Conservation (phyloP, 2,797 vertebrate species). For the Lagodon rhomboides region DNA sequence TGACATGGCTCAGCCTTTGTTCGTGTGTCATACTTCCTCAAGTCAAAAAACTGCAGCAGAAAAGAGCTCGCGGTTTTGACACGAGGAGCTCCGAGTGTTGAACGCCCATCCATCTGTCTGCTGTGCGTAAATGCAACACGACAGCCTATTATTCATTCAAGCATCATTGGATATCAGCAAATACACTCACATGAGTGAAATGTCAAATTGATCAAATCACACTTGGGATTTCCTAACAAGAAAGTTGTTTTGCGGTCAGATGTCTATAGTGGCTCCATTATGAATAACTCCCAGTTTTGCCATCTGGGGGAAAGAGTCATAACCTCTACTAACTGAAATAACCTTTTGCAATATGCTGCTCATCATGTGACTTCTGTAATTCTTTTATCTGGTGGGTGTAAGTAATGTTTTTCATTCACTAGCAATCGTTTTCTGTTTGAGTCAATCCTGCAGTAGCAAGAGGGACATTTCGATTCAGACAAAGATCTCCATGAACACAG, state of each 20-base stretch:
- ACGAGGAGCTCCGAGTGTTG: neutral
- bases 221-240: conserved; percentile 1
- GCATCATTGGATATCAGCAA: conserved; percentile 2
- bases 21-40: conserved; percentile 3
- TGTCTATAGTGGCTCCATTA: neutral
- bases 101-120: conserved; percentile 3
- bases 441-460: conserved; percentile 1
- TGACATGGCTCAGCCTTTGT: conserved; percentile 2
- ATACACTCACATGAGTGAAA: conserved; percentile 6
- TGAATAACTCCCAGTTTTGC: conserved; percentile 22
- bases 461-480: neutral
- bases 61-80: neutral
- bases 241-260: neutral
- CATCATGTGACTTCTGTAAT: neutral
- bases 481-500: neutral
- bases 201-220: conserved; percentile 1
- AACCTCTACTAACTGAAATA: conserved; percentile 9
- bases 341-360: neutral
- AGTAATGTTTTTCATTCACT: neutral
- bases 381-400: neutral
- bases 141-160: conserved; percentile 17
- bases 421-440: neutral
- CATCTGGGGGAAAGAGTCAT: neutral
- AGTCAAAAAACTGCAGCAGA: conserved; percentile 18
- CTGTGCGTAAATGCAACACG: conserved; percentile 6